A percentile compares a stretch with the other conserved stretches of the same genome.
Evolutionary conservation across 2,797 vertebrate species (phyloP).

Genomic region (Xiphophorus birchmanni): DNA sequence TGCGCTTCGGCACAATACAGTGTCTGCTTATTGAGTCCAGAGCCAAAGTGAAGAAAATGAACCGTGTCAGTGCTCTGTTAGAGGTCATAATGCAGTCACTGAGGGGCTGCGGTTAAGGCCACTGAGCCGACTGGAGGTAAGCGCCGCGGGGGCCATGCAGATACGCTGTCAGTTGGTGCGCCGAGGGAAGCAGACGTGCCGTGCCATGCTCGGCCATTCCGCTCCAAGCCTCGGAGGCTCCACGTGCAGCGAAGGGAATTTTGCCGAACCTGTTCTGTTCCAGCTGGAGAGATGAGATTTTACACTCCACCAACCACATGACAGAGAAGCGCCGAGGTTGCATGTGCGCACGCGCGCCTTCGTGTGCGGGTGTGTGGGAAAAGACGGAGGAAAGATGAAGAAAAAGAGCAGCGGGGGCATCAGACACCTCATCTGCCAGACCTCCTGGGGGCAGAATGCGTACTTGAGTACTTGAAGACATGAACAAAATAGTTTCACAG

Average conservation of each 20-base stretch:
- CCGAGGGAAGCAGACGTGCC: conserved; percentile 58
- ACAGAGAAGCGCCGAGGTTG: conserved; percentile 63
- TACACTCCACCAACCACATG: conserved; percentile 72
- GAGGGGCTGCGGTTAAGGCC: conserved; percentile 37
- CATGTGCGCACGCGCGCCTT: conserved; percentile 10
- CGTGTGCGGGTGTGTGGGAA: conserved; percentile 44
- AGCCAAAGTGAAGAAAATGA: conserved; percentile 45
- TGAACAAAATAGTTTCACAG: conserved; percentile 75
- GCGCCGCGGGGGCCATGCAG: conserved; percentile 62
- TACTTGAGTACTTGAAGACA: conserved; percentile 81
- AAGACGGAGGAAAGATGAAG: conserved; percentile 38
- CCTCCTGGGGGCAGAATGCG: conserved; percentile 81
- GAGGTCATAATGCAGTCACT: conserved; percentile 65
- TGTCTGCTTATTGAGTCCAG: conserved; percentile 49
- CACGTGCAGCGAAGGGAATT: conserved; percentile 78
- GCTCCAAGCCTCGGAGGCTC: conserved; percentile 66
- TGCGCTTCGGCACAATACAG: conserved; percentile 33
- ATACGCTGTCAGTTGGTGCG: conserved; percentile 50
- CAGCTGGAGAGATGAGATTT: conserved; percentile 76
- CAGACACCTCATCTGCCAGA: conserved; percentile 81
- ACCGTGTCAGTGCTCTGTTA: conserved; percentile 57
- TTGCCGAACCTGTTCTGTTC: conserved; percentile 88
- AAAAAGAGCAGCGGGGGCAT: conserved; percentile 66
- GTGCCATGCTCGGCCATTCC: conserved; percentile 70
- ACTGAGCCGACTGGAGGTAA: conserved; percentile 54